Conservation (phyloP, 2,888 invertebrate species). For the Conchocele bisecta region DNA sequence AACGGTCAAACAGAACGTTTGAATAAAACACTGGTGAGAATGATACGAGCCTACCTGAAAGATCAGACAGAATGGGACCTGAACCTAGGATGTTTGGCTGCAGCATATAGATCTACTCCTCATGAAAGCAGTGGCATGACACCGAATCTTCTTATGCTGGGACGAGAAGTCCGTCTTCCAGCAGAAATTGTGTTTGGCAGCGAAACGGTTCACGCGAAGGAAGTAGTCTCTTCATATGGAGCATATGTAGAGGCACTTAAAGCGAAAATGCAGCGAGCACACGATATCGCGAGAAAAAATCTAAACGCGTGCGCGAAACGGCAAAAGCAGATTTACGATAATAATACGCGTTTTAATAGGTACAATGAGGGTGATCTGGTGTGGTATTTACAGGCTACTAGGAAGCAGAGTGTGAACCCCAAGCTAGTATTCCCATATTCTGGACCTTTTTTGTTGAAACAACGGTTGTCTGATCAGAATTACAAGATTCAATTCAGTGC, state of each 20-base stretch:
- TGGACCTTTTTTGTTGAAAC: no score
- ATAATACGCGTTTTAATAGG: no score
- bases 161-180: slow-evolving; percentile 48
- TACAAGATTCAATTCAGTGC: no score
- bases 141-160: slow-evolving; percentile 54
- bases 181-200: slow-evolving; percentile 26
- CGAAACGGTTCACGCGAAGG: neutral
- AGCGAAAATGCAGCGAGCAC: neutral
- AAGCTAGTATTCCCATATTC: no score
- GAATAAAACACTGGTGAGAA: slow-evolving; percentile 38
- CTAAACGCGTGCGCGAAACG: neutral
- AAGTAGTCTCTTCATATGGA: neutral
- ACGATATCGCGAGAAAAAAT: neutral
- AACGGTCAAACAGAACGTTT: slow-evolving; percentile 45
- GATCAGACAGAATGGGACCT: slow-evolving; percentile 53
- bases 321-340: no score
- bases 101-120: slow-evolving; percentile 39
- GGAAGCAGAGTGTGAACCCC: no score
- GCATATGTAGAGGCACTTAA: slow-evolving; percentile 14
- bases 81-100: slow-evolving; percentile 46
- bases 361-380: no score
- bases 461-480: no score
- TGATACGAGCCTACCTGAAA: slow-evolving; percentile 43
- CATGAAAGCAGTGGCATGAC: slow-evolving; percentile 44
- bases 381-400: no score